Conservation (phyloP, 2,113 vertebrate genomes). For the Passer montanus region DNA sequence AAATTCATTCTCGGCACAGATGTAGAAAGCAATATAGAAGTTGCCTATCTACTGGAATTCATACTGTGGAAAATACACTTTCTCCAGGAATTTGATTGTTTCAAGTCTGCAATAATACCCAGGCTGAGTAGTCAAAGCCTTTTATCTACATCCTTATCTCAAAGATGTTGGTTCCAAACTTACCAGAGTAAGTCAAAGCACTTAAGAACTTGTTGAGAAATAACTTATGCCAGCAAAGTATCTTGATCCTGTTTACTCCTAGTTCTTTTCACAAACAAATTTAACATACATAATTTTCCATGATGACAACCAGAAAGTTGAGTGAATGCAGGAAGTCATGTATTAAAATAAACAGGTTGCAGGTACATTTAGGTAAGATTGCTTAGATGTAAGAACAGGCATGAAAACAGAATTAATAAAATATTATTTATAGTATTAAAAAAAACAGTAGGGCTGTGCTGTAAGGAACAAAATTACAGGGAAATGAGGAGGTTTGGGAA, state of each 20-base stretch:
- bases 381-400: not conserved
- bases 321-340: not conserved
- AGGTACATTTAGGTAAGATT: not conserved
- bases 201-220: conserved; percentile 19
- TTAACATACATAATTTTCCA: conserved; percentile 26
- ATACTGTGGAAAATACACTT: not conserved
- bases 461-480: not conserved
- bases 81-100: conserved; percentile 3
- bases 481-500: not conserved
- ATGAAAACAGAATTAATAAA: conserved; percentile 8
- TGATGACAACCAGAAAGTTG: not conserved
- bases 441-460: not conserved
- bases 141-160: conserved; percentile 30
- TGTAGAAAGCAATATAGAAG: not conserved
- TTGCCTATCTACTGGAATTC: not conserved
- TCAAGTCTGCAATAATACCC: not conserved
- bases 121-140: not conserved
- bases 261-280: conserved; percentile 38
- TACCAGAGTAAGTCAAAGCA: not conserved
- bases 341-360: conserved; percentile 6
- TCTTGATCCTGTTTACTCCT: conserved; percentile 24
- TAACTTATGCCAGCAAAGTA: conserved; percentile 23
- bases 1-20: not conserved
- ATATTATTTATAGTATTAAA: not conserved
- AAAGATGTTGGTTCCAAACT: conserved; percentile 12